Percentiles rank a stretch among this genome's conserved stretches.
phyloP scores from a whole-genome alignment of 2,797 vertebrate genomes.

The Aldrovandia affinis region DNA sequence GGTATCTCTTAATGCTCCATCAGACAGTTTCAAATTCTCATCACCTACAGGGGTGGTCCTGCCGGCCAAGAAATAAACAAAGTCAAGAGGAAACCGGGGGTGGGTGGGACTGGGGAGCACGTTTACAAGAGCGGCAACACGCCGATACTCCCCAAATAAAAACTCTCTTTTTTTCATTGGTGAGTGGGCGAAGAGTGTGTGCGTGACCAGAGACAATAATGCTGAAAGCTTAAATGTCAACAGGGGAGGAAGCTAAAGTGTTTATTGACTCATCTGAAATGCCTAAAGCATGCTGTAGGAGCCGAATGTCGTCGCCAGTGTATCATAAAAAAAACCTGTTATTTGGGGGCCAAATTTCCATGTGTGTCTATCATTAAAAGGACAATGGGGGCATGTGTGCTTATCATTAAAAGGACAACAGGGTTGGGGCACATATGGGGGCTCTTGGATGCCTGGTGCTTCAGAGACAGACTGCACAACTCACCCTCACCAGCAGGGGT shows the following conservation, averaged over 20 bases:
- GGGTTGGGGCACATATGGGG: no score
- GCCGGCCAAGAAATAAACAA: no score
- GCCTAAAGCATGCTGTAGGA: slow-evolving; percentile 43
- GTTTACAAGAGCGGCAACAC: no score
- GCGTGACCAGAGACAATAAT: slow-evolving; percentile 24
- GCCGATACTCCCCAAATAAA: not conserved
- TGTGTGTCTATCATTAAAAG: slow-evolving; percentile 51
- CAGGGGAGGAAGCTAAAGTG: slow-evolving; percentile 32
- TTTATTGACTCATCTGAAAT: slow-evolving; percentile 42
- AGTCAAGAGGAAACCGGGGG: no score
- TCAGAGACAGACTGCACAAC: slow-evolving; percentile 37
- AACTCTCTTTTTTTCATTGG: not conserved
- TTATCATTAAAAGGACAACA: slow-evolving; percentile 46
- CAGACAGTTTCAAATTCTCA: not conserved
- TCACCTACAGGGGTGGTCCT: no score
- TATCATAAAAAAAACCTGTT: slow-evolving; percentile 18
- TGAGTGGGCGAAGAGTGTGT: slow-evolving; percentile 28
- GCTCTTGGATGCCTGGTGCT: slow-evolving; percentile 34
- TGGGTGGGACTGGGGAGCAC: no score
- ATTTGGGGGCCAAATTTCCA: slow-evolving; percentile 30
- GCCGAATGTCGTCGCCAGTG: not conserved
- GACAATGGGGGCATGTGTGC: slow-evolving; percentile 32
- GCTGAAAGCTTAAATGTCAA: slow-evolving; percentile 35
- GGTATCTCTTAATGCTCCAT: not conserved
- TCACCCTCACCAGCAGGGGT: slow-evolving; percentile 34